Evolutionary conservation across 1,140 invertebrate species (phyloP), one percentile per base, ranked within the genome.

Genomic region (Manduca sexta): DNA sequence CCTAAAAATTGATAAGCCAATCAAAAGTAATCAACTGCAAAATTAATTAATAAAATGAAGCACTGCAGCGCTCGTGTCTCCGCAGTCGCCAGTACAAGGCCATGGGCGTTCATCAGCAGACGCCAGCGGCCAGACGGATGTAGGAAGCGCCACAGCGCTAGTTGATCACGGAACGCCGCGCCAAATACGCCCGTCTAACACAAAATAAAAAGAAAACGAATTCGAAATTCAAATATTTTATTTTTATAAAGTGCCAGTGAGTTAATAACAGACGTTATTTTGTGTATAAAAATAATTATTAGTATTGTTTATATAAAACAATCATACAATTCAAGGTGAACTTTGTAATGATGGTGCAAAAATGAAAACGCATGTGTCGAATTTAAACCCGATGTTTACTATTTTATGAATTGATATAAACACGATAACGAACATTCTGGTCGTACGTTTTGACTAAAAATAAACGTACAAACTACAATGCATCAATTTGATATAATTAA

Each of bases 11-110:
- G 21, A 26, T 26, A 5, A 8, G 0, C 21, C 21, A 26, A 26
- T 26, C 21, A 45, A 26, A 45, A 48, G 45, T 45, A 64, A 54
- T 60, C 45, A 44, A 26, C 30, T 37, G 44, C 41, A 46, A 48
- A 34, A 60, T 56, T 53, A 64, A 61, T 63, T 45, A 53, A 56
- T 53, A 39, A 55, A 62, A 64, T 55, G 44, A 55, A 56, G 54
- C 47, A 49, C 44, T 56, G 30, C 60, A 62, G n/a, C n/a, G n/a
- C n/a, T 49, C 42, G 15, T 6, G 34, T 46, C 21, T 12, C 34
- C n/a, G 46, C 37, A 38, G 39, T 37, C 39, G 49, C 41, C 46
- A 37, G 3, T 21, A 37, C 68, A 70, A 70, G 64, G 68, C 68
- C 68, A 67, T 39, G n/a, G n/a, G 41, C 38, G 37, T 43, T 11